A percentile compares a stretch with the other conserved stretches of the same genome.
Evolutionary conservation across 2,888 invertebrate species (phyloP).

Genomic region (Trissoscelio sp.): DNA sequence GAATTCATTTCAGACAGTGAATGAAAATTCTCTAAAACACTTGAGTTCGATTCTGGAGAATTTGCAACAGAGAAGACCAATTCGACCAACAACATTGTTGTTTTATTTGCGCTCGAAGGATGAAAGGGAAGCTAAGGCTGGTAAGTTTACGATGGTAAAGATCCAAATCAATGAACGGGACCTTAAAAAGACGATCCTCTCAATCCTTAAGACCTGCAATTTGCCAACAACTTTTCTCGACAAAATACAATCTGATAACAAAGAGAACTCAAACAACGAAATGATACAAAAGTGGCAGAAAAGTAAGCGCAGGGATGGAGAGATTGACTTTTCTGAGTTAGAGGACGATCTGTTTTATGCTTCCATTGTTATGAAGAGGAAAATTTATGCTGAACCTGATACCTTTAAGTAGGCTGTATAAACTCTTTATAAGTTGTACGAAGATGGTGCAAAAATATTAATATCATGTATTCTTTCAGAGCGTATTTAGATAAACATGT

Average conservation of each 20-base stretch:
- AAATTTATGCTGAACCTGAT: constrained; percentile 82
- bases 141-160: constrained; percentile 89
- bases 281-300: constrained; percentile 76
- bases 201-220: constrained; percentile 91
- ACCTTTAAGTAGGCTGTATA: constrained; percentile 77
- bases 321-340: constrained; percentile 79
- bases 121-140: constrained; percentile 85
- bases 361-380: constrained; percentile 84
- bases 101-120: constrained; percentile 91
- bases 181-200: constrained; percentile 89
- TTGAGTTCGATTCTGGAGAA: constrained; percentile 84
- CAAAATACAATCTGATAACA: constrained; percentile 87
- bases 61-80: constrained; percentile 87
- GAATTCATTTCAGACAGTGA: constrained; percentile 55
- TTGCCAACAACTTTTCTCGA: constrained; percentile 95
- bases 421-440: no score
- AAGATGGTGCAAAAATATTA: no score
- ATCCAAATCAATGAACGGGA: constrained; percentile 88
- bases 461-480: no score
- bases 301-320: constrained; percentile 71
- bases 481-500: constrained; percentile 91
- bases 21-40: constrained; percentile 62
- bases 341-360: constrained; percentile 85
- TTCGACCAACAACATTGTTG: constrained; percentile 87
- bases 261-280: constrained; percentile 78